These are phyloP conservation scores for Dromaius novaehollandiae DNA, from an alignment of 2,113 vertebrate species.

Conservation along the genomic window DNA sequence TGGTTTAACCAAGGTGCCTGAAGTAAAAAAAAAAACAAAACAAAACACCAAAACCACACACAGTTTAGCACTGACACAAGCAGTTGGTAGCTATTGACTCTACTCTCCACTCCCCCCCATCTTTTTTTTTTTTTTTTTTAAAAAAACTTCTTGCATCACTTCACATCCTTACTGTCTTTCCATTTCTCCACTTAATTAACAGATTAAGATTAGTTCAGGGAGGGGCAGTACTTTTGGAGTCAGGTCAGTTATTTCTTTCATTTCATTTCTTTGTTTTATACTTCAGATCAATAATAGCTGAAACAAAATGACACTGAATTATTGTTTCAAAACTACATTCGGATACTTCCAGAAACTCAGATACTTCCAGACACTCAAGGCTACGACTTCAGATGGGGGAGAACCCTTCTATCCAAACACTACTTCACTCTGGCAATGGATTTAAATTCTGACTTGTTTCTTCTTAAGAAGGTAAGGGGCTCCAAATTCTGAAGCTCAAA, in stretches of 20 bases:
- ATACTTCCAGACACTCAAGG: neutral
- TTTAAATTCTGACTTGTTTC: neutral
- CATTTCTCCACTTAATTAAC: neutral
- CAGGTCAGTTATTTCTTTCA: neutral
- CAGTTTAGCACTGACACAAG: neutral
- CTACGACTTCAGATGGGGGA: neutral
- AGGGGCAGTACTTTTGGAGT: neutral
- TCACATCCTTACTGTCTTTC: neutral
- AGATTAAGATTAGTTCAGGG: neutral
- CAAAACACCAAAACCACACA: too few relatives aligned
- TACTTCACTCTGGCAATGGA: neutral
- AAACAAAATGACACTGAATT: neutral
- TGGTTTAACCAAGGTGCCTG: neutral
- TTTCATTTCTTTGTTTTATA: neutral
- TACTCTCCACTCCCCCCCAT: neutral
- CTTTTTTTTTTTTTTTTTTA: neutral
- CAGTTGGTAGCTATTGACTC: neutral
- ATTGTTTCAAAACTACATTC: neutral
- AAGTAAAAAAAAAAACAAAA: neutral
- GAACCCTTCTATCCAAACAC: neutral
- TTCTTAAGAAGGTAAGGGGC: neutral
- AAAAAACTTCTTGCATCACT: neutral
- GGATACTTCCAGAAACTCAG: neutral
- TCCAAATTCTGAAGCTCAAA: neutral
- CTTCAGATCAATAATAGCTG: neutral